Evolutionary conservation across 2,113 vertebrate species (phyloP), one percentile per base, ranked within the genome.

Genomic region (Blennius ocellaris): DNA sequence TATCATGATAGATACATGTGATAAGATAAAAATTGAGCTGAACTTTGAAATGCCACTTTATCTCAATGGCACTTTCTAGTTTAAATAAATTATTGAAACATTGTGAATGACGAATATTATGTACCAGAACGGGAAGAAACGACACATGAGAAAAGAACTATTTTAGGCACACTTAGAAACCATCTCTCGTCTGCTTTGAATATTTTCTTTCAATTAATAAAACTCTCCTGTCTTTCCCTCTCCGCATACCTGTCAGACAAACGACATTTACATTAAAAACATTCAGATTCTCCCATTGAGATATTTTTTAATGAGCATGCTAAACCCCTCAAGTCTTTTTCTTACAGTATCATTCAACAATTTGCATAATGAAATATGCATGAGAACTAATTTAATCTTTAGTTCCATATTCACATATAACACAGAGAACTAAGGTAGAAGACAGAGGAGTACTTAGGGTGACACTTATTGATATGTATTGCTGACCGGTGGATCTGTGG

Each of bases 321-420:
- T 69, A 82, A 81, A 80, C 65, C 84, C 82, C 87, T 80, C 69
- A 81, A 81, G 87, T 84, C 76, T 74, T 38, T 48, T 77, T 68
- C 72, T 65, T 81, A 79, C 79, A 39, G 69, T 77, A 77, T 78
- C 83, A 79, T 85, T 77, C 61, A 44, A 73, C 52, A 59, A 84
- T 90, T 86, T 80, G 76, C 76, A 83, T 78, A 81, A 89, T 89
- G 76, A 83, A 89, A 86, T 82, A 90, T 86, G 76, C 81, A 90
- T 85, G 82, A 77, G 69, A 50, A 43, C 61, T 90, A 78, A 90
- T 90, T 84, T 85, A 71, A 86, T 84, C 86, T 87, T 72, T 56
- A 59, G 55, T 72, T 75, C 64, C 79, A 81, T 81, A 82, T 80
- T 83, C 73, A 53, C 56, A 41, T 76, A 17, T 58, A 60, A 75